Conservation (phyloP, 2,113 vertebrate genomes). For the Crotalus viridis region DNA sequence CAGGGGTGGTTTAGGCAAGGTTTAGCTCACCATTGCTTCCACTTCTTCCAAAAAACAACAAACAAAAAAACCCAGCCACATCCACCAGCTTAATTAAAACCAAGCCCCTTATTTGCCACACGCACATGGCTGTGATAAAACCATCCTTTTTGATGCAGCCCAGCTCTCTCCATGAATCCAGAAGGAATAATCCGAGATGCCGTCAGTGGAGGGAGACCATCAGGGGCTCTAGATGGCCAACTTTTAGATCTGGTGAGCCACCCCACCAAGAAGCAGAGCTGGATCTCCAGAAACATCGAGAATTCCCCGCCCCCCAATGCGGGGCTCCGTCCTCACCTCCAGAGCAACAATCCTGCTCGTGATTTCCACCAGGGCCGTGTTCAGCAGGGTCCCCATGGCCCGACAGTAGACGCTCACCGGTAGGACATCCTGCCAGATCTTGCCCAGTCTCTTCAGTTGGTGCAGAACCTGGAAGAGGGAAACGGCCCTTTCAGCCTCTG, state of each 20-base stretch:
- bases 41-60: not conserved
- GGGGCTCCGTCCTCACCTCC: conserved; percentile 74
- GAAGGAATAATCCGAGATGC: not conserved
- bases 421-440: conserved; percentile 94
- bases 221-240: not conserved
- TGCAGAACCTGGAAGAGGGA: conserved; percentile 82
- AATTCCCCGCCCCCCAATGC: accelerated
- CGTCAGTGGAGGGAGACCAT: no score
- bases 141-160: not conserved
- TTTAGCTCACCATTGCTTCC: no score
- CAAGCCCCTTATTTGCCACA: not conserved
- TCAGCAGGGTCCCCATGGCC: conserved; percentile 90
- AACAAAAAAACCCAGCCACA: not conserved
- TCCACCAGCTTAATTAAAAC: not conserved
- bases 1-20: no score
- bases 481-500: not conserved
- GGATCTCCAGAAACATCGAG: accelerated
- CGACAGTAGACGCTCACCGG: conserved; percentile 92
- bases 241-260: not conserved
- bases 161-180: not conserved
- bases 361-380: conserved; percentile 84
- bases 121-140: not conserved
- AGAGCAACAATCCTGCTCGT: conserved; percentile 83
- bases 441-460: conserved; percentile 88
- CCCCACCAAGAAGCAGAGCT: no score